Conservation (phyloP, 2,113 vertebrate genomes). For the Telmatochromis sp. region DNA sequence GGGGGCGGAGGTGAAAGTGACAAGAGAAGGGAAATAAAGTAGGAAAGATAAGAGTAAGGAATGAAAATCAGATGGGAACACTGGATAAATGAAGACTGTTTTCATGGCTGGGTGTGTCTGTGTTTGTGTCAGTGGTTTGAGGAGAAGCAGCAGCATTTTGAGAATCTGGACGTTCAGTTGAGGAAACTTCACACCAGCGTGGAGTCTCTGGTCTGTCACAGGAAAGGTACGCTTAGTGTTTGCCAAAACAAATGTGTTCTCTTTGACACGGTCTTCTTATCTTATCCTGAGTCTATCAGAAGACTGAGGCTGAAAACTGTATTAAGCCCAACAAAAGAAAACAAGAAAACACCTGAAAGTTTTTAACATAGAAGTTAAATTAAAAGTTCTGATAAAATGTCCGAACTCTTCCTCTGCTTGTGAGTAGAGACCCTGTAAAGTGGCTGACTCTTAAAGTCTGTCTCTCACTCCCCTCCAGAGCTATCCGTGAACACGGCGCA, state of each 20-base stretch:
- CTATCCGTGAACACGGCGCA: conserved; percentile 91
- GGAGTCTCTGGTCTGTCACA: conserved; percentile 91
- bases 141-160: conserved; percentile 99
- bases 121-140: conserved; percentile 88
- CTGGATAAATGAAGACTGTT: neutral
- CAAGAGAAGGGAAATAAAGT: neutral
- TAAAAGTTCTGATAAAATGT: neutral
- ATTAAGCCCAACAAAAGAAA: neutral
- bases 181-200: conserved; percentile 90
- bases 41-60: neutral
- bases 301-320: fast-evolving
- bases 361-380: neutral
- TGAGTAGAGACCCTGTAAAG: neutral
- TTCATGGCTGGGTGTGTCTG: conserved; percentile 44
- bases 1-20: fast-evolving
- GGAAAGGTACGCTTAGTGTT: conserved; percentile 78
- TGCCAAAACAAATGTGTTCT: neutral
- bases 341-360: neutral
- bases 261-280: neutral
- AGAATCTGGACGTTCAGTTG: conserved; percentile 94
- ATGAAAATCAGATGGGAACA: neutral
- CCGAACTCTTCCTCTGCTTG: fast-evolving
- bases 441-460: neutral
- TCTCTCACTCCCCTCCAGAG: conserved; percentile 62
- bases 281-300: neutral